These are phyloP conservation scores for Megamerina dolium DNA, from an alignment of 2,888 invertebrate genomes.

Conservation along the genomic window DNA sequence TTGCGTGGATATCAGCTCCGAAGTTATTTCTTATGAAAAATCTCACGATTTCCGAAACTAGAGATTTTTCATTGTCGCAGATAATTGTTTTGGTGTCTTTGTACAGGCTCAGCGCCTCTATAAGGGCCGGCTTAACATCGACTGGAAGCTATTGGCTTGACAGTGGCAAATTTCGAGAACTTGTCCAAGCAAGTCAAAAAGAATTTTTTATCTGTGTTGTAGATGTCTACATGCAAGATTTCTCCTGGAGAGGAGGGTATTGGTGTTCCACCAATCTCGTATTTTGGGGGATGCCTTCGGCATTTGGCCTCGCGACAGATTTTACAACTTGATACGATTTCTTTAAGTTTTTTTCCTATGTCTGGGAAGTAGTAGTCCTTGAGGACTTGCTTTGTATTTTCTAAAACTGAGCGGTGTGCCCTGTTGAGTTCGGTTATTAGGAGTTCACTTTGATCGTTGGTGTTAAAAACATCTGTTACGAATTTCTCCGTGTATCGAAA, in stretches of 20 bases:
- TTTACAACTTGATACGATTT: conserved; percentile 14
- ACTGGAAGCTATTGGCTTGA: conserved; percentile 20
- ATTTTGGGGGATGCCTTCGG: conserved; percentile 8
- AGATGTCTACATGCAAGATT: conserved; percentile 15
- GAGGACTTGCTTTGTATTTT: conserved; percentile 21
- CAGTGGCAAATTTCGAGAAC: conserved; percentile 23
- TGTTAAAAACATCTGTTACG: no score
- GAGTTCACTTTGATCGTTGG: no score
- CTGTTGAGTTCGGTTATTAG: no score
- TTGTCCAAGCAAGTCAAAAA: conserved; percentile 22
- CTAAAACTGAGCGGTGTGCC: no score
- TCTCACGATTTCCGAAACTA: conserved; percentile 6
- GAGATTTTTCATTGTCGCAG: conserved; percentile 5
- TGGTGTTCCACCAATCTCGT: conserved; percentile 10
- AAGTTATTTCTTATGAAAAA: conserved; percentile 5
- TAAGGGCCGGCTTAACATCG: no score
- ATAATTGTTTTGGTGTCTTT: not conserved
- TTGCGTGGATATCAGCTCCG: not conserved
- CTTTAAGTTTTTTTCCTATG: conserved; percentile 6
- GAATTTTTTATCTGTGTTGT: conserved; percentile 17
- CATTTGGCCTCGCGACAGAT: conserved; percentile 13
- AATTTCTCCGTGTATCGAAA: no score
- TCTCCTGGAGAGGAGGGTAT: conserved; percentile 10
- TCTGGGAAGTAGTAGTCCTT: conserved; percentile 13
- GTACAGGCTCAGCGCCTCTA: conserved; percentile 20